These are phyloP conservation scores for Centropristis striata DNA, from an alignment of 2,113 vertebrate genomes.

Conservation along the genomic window DNA sequence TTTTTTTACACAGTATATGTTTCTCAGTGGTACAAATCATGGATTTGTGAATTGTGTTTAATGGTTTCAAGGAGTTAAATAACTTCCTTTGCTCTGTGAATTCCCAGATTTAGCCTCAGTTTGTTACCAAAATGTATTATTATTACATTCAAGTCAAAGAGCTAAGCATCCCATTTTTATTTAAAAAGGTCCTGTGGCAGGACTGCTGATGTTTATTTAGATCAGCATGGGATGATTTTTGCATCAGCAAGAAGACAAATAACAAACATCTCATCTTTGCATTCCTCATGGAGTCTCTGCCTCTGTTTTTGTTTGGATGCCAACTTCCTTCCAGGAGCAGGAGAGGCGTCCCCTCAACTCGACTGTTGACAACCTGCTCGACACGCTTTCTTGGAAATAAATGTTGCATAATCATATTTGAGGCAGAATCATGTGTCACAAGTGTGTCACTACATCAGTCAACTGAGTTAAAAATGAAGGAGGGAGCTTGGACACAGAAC, in stretches of 20 bases:
- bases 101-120: too few relatives aligned
- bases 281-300: constrained; percentile 26
- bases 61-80: background rate
- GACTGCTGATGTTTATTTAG: constrained; percentile 29
- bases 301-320: constrained; percentile 22
- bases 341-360: background rate
- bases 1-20: too few relatives aligned
- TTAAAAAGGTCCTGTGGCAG: background rate
- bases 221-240: constrained; percentile 16
- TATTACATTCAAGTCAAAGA: background rate
- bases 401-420: constrained; percentile 14
- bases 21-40: too few relatives aligned
- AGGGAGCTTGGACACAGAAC: constrained; percentile 1
- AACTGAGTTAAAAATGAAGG: background rate
- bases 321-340: background rate
- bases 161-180: too few relatives aligned
- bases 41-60: background rate
- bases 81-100: background rate
- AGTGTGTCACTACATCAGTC: background rate
- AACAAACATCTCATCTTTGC: constrained; percentile 25
- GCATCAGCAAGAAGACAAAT: constrained; percentile 1
- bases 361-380: background rate
- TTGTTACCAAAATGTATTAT: background rate
- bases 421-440: constrained; percentile 13
- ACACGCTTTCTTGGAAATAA: constrained; percentile 23